A percentile compares a stretch with the other conserved stretches of the same genome.
phyloP scores from a whole-genome alignment of 2,113 vertebrate species.

The Henicopernis longicauda region DNA sequence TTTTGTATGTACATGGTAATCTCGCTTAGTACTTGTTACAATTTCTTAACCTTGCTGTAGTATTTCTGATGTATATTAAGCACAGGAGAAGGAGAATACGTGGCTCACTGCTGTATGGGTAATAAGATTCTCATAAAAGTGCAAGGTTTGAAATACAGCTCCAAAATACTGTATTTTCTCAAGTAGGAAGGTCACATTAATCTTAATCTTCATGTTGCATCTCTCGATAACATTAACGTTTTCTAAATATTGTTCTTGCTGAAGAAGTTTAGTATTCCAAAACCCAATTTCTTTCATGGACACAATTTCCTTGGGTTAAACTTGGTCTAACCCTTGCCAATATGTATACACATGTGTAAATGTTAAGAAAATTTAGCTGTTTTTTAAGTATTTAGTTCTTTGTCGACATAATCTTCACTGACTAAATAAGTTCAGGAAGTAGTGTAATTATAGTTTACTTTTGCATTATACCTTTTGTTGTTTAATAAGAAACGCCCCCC shows the following conservation, averaged over 20 bases:
- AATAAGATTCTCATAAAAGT: background rate
- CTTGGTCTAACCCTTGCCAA: background rate
- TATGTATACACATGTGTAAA: background rate
- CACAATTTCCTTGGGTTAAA: background rate
- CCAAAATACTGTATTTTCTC: background rate
- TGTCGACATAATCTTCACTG: background rate
- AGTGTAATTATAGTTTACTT: background rate
- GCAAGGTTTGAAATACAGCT: background rate
- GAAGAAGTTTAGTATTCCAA: background rate
- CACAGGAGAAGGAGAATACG: background rate
- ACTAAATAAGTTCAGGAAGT: background rate
- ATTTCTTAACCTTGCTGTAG: background rate
- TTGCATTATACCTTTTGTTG: background rate
- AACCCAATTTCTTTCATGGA: background rate
- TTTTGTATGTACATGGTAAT: background rate
- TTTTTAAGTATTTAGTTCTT: background rate
- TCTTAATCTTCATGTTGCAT: background rate
- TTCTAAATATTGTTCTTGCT: background rate
- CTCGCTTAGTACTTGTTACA: background rate
- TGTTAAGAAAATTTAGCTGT: background rate
- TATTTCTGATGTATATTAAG: background rate
- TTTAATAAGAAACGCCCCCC: background rate
- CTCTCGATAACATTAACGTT: background rate
- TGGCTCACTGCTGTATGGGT: background rate
- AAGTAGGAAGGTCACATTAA: background rate